Base-by-base conservation (phyloP, 2,113 vertebrate genomes). In the Seriola aureovittata region DNA sequence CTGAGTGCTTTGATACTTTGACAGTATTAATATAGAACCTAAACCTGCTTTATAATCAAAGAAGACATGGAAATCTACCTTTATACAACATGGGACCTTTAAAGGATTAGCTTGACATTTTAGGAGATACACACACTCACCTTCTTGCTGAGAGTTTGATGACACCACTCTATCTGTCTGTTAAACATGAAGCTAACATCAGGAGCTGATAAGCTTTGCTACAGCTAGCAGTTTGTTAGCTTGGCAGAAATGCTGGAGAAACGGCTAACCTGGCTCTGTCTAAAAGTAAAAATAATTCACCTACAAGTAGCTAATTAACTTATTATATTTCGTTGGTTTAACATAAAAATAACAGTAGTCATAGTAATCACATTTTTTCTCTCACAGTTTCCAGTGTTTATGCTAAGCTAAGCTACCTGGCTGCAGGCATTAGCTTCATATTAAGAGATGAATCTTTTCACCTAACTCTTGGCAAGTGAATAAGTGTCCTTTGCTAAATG, bases 71-170 rank as follows among this genome's bases (percentile, higher is more conserved):
- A 29, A 29, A 29, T 29, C 29, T 29, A 29, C 29, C 29, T 29
- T 29, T 29, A 4, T 38, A 8, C 8, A 38, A 38, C 8, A 38
- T 38, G 38, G 38, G 38, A 29, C 38, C 38, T 38, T 38, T 38
- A 38, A 60, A 69, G 32, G 25, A 78, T 69, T 19, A 57, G 54
- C 38, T 65, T 58, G 29, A 65, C 9, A 42, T 16, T 50, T 48
- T 14, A 29, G 25, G 5, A 58, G 29, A 29, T 29, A 29, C 12
- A 58, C 55, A 55, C 16, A 29, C 67, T 71, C 38, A 12, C 16
- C 11, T 34, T 48, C 1, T 46, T 42, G 5, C 23, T 34, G 36
- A n/a, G 38, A 21, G 8, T 13, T 57, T 1, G 16, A 44, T 38
- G 12, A 64, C 17, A 9, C 8, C 29, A 23, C 8, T 2, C 7